Evolutionary conservation across 2,888 invertebrate genomes (phyloP).

Genomic region (Antitype chi): DNA sequence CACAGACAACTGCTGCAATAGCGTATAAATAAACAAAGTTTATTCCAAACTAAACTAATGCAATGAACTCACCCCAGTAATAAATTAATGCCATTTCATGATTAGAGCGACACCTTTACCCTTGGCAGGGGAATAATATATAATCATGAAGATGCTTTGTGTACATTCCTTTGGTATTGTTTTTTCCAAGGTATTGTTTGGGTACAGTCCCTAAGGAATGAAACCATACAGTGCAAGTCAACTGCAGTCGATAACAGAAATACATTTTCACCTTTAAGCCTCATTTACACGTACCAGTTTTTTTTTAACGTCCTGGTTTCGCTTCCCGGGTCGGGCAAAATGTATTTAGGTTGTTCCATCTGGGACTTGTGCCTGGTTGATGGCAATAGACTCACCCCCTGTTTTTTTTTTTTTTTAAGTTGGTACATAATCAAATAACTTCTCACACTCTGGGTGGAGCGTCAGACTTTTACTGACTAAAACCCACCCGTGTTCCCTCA

Average conservation of each 20-base stretch:
- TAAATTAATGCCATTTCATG: constrained; percentile 62
- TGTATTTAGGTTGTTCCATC: no score
- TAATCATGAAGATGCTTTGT: constrained; percentile 57
- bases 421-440: no score
- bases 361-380: no score
- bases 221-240: constrained; percentile 2
- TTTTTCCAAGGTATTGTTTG: constrained; percentile 32
- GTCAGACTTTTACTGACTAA: no score
- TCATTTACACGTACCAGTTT: background rate
- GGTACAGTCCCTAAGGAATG: constrained; percentile 9
- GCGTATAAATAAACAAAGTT: constrained; percentile 47
- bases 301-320: no score
- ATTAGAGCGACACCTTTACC: constrained; percentile 60
- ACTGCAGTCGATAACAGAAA: background rate
- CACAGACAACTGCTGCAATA: constrained; percentile 20
- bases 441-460: no score
- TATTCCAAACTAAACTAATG: constrained; percentile 54
- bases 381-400: no score
- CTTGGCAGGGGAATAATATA: constrained; percentile 54
- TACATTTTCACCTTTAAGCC: background rate
- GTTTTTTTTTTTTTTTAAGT: no score
- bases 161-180: constrained; percentile 46
- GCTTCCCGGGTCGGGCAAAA: no score
- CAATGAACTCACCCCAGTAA: constrained; percentile 53
- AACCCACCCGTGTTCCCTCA: no score